Conservation (phyloP, 2,888 invertebrate species). For the Calliscelio sp. region DNA sequence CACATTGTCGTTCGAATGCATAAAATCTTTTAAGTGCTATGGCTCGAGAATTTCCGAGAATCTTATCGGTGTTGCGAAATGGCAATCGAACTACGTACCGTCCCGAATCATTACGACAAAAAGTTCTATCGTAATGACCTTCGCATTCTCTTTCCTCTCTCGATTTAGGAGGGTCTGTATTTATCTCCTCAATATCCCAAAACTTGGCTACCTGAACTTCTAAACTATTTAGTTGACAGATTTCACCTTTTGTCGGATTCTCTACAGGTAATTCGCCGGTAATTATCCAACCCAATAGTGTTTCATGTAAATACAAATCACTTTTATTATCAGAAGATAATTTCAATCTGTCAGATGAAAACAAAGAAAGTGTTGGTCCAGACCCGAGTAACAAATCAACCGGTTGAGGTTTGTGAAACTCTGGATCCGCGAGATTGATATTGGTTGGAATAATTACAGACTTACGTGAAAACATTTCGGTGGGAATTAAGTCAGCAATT, state of each 20-base stretch:
- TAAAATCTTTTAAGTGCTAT: constrained; percentile 4
- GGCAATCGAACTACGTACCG: constrained; percentile 1
- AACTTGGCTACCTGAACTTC: not conserved
- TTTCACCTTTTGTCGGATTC: not conserved
- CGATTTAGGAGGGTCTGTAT: not conserved
- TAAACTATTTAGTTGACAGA: not conserved
- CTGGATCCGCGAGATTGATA: constrained; percentile 62
- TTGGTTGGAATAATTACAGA: constrained; percentile 49
- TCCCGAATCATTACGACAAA: not conserved
- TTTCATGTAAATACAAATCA: constrained; percentile 71
- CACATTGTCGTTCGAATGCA: not conserved
- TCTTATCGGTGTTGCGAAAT: not conserved
- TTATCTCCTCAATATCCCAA: not conserved
- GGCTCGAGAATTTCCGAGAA: not conserved
- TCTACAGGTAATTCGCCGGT: not conserved
- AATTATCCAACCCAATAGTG: constrained; percentile 65
- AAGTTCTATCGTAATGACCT: not conserved
- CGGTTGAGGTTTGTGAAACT: constrained; percentile 56
- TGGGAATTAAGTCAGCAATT: constrained; percentile 5
- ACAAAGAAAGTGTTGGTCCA: constrained; percentile 54
- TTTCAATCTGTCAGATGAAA: constrained; percentile 67
- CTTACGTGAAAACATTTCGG: constrained; percentile 25
- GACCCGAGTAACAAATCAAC: constrained; percentile 64
- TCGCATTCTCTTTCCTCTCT: constrained; percentile 3
- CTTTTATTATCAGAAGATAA: constrained; percentile 33